Conservation (phyloP, 2,888 invertebrate species). For the Platycheirus rosarum region DNA sequence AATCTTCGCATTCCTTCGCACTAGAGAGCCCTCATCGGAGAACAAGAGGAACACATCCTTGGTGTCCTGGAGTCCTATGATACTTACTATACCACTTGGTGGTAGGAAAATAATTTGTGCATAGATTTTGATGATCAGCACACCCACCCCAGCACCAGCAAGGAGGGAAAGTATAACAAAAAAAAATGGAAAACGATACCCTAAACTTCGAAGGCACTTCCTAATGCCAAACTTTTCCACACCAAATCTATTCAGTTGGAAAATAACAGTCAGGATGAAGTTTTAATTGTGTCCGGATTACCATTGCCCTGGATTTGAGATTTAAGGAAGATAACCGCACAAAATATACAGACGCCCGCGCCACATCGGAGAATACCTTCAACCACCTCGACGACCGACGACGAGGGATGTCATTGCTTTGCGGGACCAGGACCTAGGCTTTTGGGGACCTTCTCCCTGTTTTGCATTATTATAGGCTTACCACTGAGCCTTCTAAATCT, state of each 20-base stretch:
- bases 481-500: slow-evolving; percentile 70
- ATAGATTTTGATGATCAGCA: slow-evolving; percentile 66
- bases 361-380: background rate
- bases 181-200: slow-evolving; percentile 51
- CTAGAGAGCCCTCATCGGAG: slow-evolving; percentile 38
- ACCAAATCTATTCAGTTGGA: slow-evolving; percentile 72
- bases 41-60: slow-evolving; percentile 31
- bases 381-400: slow-evolving; percentile 1
- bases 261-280: slow-evolving; percentile 76
- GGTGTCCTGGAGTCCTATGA: slow-evolving; percentile 21
- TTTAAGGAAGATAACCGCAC: slow-evolving; percentile 57
- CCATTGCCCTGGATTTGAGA: slow-evolving; percentile 73
- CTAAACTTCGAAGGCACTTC: slow-evolving; percentile 58
- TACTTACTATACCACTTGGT: slow-evolving; percentile 16
- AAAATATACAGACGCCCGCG: background rate
- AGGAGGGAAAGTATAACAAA: slow-evolving; percentile 4
- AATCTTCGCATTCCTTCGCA: slow-evolving; percentile 74
- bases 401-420: slow-evolving; percentile 4
- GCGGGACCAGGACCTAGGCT: slow-evolving; percentile 19
- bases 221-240: slow-evolving; percentile 65
- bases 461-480: slow-evolving; percentile 66
- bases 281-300: slow-evolving; percentile 77
- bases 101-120: slow-evolving; percentile 60
- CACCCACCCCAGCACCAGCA: background rate
- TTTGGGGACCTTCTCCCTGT: slow-evolving; percentile 8